Percentiles rank a stretch among this genome's conserved stretches.
These are phyloP conservation scores for Coreius guichenoti DNA, from an alignment of 2,797 vertebrate species.

Conservation along the genomic window DNA sequence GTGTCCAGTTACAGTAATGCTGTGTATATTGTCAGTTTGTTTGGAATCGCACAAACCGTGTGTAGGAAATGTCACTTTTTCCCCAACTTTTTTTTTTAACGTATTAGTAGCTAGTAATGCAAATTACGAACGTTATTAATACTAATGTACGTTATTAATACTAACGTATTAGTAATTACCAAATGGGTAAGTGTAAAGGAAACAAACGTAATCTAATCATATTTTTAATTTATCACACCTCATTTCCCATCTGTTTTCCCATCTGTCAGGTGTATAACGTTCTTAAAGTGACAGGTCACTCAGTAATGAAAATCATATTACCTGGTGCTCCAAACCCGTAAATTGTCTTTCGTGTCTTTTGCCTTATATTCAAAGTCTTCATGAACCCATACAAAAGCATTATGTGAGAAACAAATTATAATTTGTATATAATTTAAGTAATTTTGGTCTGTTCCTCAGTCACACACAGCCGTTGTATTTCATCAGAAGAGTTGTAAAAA, in stretches of 20 bases:
- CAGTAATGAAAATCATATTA: background rate
- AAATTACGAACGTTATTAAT: no score
- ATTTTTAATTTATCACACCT: background rate
- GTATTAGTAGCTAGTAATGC: no score
- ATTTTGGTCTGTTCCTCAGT: background rate
- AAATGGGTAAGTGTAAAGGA: background rate
- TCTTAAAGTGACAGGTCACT: background rate
- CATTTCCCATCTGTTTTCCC: background rate
- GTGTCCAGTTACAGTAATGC: background rate
- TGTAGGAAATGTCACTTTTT: no score
- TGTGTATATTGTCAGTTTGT: background rate
- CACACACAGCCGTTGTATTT: background rate
- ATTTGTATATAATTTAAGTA: no score
- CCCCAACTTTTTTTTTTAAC: background rate
- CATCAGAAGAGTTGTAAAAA: background rate
- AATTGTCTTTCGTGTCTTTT: background rate
- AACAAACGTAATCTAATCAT: background rate
- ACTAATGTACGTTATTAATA: no score
- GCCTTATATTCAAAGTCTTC: background rate
- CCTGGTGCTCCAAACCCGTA: background rate
- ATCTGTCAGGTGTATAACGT: background rate
- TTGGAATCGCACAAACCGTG: background rate
- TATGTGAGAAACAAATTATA: background rate
- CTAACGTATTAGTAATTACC: no score
- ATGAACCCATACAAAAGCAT: background rate